phyloP scores from a whole-genome alignment of 2,888 invertebrate genomes.

The Sarcophaga carnaria region DNA sequence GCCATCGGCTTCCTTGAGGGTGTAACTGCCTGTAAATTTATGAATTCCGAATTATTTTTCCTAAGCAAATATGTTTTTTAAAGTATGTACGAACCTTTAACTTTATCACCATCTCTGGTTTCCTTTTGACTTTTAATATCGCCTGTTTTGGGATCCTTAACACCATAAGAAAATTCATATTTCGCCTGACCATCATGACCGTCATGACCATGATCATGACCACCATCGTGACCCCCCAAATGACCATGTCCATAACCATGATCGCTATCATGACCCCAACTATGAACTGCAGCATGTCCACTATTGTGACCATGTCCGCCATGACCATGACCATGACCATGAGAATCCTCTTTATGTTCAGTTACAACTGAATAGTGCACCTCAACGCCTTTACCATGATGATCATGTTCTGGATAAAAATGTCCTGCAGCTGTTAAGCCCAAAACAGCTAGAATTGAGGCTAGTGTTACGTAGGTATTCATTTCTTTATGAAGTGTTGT shows the following conservation, averaged over 20 bases:
- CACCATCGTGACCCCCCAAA: not conserved
- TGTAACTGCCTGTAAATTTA: slow-evolving; percentile 26
- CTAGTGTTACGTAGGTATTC: not conserved
- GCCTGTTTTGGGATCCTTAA: slow-evolving; percentile 43
- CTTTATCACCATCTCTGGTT: slow-evolving; percentile 24
- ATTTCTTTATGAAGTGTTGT: not conserved
- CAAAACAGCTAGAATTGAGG: not conserved
- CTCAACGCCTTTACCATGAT: not conserved
- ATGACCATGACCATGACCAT: slow-evolving; percentile 8
- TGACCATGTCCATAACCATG: slow-evolving; percentile 2
- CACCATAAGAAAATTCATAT: slow-evolving; percentile 37
- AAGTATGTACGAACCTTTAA: too few species aligned
- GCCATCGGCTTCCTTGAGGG: slow-evolving; percentile 48
- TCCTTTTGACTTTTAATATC: slow-evolving; percentile 43
- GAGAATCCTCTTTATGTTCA: not conserved
- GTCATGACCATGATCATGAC: not conserved
- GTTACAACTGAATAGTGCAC: slow-evolving; percentile 20
- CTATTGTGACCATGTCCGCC: not conserved
- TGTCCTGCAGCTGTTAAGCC: not conserved
- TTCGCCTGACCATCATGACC: not conserved
- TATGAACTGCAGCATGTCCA: not conserved
- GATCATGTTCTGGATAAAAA: slow-evolving; percentile 7
- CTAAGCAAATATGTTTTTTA: too few species aligned
- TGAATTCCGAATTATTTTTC: not conserved
- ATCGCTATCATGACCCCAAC: not conserved